Evolutionary conservation across 2,797 vertebrate species (phyloP).

Genomic region (Pseudochaenichthys georgianus): DNA sequence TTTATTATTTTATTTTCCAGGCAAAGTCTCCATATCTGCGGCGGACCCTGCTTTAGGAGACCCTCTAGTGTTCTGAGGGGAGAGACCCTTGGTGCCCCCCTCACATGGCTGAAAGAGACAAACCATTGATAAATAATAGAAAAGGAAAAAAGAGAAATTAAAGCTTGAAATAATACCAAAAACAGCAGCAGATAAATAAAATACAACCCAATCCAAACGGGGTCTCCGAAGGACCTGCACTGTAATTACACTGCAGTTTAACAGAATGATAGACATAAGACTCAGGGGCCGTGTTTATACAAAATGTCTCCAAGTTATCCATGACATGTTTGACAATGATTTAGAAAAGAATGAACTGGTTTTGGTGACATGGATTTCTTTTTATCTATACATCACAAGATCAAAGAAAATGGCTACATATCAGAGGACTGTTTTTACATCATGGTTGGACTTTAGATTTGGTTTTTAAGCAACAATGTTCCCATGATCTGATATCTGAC

Average conservation of each 20-base stretch:
- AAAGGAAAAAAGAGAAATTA: conserved; percentile 46
- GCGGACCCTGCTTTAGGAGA: background rate
- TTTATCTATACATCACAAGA: conserved; percentile 17
- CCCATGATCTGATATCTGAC: background rate
- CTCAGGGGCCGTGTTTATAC: conserved; percentile 35
- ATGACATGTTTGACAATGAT: conserved; percentile 17
- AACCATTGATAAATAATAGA: conserved; percentile 9
- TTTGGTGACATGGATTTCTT: conserved; percentile 26
- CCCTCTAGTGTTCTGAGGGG: background rate
- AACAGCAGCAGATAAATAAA: conserved; percentile 53
- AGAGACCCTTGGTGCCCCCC: background rate
- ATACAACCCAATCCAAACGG: conserved; percentile 39
- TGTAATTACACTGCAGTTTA: conserved; percentile 31
- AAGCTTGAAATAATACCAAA: conserved; percentile 59
- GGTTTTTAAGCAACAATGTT: conserved; percentile 43
- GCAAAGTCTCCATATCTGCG: conserved; percentile 1
- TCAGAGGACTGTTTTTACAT: conserved; percentile 26
- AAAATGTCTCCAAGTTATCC: conserved; percentile 36
- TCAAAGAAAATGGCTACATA: conserved; percentile 44
- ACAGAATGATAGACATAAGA: conserved; percentile 19
- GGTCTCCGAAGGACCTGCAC: conserved; percentile 3
- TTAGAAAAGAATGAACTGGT: conserved; percentile 48
- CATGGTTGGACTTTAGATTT: conserved; percentile 42
- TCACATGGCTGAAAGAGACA: conserved; percentile 13
- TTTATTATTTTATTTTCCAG: too few species aligned